A percentile compares a stretch with the other conserved stretches of the same genome.
Evolutionary conservation across 2,888 invertebrate species (phyloP).

Genomic region (Helleia helle): DNA sequence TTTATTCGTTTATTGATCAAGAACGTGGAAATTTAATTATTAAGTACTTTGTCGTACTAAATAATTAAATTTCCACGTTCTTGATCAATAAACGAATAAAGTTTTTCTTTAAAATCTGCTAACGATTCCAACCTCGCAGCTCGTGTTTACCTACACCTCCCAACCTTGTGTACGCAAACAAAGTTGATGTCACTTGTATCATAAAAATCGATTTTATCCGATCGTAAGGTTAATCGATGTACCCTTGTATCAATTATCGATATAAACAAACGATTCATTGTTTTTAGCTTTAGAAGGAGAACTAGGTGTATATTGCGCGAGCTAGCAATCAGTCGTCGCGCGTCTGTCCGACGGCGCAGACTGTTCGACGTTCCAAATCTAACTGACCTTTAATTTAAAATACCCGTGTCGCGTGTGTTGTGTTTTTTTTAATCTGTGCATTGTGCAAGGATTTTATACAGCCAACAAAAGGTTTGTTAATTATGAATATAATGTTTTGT

Average conservation of each 20-base stretch:
- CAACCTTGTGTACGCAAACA: slow-evolving; percentile 4
- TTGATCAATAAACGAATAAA: too few species aligned
- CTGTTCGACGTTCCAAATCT: slow-evolving; percentile 22
- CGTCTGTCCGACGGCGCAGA: slow-evolving; percentile 48
- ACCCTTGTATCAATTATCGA: slow-evolving; percentile 27
- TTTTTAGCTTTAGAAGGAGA: slow-evolving; percentile 23
- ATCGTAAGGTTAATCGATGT: slow-evolving; percentile 9
- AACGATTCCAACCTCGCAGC: slow-evolving; percentile 3
- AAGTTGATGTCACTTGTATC: slow-evolving; percentile 6
- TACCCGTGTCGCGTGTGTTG: slow-evolving; percentile 41
- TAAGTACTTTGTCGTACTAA: too few species aligned
- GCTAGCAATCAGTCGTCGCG: slow-evolving; percentile 31
- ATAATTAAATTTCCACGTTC: too few species aligned
- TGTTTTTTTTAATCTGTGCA: slow-evolving; percentile 41
- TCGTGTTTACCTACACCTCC: slow-evolving; percentile 9
- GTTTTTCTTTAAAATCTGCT: not conserved
- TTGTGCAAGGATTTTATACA: slow-evolving; percentile 49
- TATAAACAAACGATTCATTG: slow-evolving; percentile 27
- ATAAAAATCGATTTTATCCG: slow-evolving; percentile 8
- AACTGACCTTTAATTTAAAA: slow-evolving; percentile 25
- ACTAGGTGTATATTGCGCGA: slow-evolving; percentile 13
- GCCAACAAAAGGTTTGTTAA: slow-evolving; percentile 38
- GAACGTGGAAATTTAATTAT: not conserved
- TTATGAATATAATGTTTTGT: slow-evolving; percentile 11
- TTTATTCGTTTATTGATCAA: too few species aligned